These are phyloP conservation scores for Podotricha telesiphe DNA, from an alignment of 2,888 invertebrate genomes.

Conservation along the genomic window DNA sequence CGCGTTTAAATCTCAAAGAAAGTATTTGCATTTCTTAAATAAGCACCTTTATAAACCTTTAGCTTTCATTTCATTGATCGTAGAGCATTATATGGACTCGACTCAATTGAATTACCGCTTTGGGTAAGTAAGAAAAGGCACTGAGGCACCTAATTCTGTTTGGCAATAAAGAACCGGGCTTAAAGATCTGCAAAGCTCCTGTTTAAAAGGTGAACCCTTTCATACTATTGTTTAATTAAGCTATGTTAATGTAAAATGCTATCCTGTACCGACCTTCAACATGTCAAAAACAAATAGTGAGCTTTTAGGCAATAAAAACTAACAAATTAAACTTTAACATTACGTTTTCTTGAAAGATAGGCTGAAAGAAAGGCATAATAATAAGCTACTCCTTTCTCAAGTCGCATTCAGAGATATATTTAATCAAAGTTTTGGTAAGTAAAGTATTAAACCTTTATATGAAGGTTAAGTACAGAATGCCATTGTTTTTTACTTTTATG, in stretches of 20 bases:
- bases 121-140: constrained; percentile 60
- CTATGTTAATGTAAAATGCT: background rate
- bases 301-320: no score
- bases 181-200: constrained; percentile 21
- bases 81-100: constrained; percentile 55
- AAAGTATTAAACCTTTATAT: no score
- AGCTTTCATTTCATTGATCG: constrained; percentile 54
- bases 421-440: no score
- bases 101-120: constrained; percentile 63
- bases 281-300: no score
- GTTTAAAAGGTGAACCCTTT: constrained; percentile 7
- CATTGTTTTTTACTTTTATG: no score
- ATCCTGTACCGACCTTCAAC: background rate
- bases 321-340: no score
- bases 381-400: no score
- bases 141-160: constrained; percentile 66
- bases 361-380: no score
- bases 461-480: no score
- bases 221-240: background rate
- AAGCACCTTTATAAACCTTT: constrained; percentile 37
- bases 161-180: constrained; percentile 42
- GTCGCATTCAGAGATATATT: no score
- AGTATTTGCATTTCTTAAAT: constrained; percentile 33
- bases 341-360: no score
- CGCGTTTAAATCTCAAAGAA: constrained; percentile 24